Evolutionary conservation across 2,113 vertebrate species (phyloP), one percentile per base, ranked within the genome.

Genomic region (Synodontis membranacea): DNA sequence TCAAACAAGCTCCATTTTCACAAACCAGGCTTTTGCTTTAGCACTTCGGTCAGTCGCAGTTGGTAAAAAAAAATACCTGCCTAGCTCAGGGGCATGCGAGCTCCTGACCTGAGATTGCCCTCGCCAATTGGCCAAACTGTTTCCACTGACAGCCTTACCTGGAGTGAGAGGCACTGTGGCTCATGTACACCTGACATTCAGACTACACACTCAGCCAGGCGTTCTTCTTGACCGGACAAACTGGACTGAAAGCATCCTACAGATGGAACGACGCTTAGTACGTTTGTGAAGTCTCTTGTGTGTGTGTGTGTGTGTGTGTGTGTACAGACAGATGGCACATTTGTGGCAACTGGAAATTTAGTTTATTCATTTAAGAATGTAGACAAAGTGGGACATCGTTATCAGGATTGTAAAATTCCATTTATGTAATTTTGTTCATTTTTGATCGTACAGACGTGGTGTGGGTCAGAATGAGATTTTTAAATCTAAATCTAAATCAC

Each of bases 21-120:
- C 68, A 72, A 72, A 25, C 68, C 39, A 64, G 12, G 8, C 25
- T 11, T 52, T 46, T 44, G 3, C 19, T 68, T 31, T 83, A 56
- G n/a, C 39, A 64, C 37, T 54, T 64, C 48, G 66, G 76, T 68
- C 66, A 85, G 37, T 87, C 88, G 91, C 34, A 72, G 60, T 89
- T 88, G 85, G 81, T 91, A 88, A 83, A n/a, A n/a, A n/a, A n/a
- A n/a, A 93, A 89, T 93, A 91, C 90, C 91, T 91, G 91, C 89
- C 89, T 91, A 90, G 92, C 93, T 93, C 82, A 84, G 93, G 92
- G 93, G 92, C 91, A 89, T 93, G 91, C 89, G 64, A 89, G 91
- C 80, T 87, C 89, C 86, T 94, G 94, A 94, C 93, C 94, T 92
- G 90, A 85, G 72, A 86, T 88, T 92, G 92, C 90, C 91, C 92